Evolutionary conservation across 2,113 vertebrate species (phyloP).

Genomic region (Pontoporia blainvillei): DNA sequence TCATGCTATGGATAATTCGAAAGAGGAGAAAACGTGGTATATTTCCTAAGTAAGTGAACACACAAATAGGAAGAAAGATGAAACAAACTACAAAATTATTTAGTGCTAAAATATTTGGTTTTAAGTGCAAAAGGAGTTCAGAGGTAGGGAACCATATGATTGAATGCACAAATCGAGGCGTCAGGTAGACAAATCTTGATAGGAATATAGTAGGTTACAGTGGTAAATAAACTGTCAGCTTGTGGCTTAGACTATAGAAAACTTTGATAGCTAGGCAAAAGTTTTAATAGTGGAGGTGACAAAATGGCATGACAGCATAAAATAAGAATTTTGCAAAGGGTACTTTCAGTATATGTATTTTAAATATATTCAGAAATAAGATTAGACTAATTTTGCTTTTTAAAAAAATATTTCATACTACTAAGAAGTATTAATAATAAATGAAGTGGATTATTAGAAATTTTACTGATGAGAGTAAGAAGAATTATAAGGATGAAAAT

Average conservation of each 20-base stretch:
- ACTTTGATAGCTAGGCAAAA: neutral
- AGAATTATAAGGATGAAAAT: neutral
- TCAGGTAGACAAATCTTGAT: neutral
- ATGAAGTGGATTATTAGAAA: neutral
- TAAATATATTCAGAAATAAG: constrained; percentile 33
- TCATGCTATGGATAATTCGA: neutral
- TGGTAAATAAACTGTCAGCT: neutral
- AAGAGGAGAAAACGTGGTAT: neutral
- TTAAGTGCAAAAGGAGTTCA: neutral
- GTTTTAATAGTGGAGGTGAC: neutral
- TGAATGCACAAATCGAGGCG: neutral
- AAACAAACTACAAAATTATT: neutral
- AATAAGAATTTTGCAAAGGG: neutral
- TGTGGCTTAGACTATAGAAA: neutral
- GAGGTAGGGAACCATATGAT: neutral
- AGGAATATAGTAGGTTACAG: neutral
- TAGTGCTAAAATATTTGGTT: neutral
- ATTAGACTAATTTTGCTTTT: neutral
- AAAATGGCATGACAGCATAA: neutral
- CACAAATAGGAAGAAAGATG: neutral
- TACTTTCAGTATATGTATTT: neutral
- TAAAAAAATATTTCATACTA: neutral
- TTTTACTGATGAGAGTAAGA: constrained; percentile 22
- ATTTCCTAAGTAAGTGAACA: neutral
- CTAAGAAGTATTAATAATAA: neutral